Evolutionary conservation across 2,797 vertebrate species (phyloP).

Genomic region (Crocidura indochinensis): DNA sequence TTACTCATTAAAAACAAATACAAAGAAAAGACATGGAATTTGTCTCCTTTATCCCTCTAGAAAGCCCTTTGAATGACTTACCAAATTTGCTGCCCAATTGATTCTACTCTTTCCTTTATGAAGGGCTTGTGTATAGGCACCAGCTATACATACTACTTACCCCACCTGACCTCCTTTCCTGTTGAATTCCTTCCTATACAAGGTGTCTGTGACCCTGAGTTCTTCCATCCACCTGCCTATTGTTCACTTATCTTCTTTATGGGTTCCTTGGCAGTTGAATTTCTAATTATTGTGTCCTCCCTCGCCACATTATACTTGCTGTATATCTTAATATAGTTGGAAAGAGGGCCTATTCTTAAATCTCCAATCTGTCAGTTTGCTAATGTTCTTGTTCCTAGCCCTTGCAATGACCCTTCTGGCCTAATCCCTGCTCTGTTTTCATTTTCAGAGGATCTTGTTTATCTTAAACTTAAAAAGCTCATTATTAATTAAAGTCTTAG

Average conservation of each 20-base stretch:
- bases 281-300: neutral
- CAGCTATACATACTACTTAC: neutral
- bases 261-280: neutral
- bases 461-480: conserved; percentile 10
- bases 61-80: neutral
- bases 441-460: conserved; percentile 10
- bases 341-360: neutral
- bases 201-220: neutral
- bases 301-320: neutral
- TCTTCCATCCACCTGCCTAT: neutral
- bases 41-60: neutral
- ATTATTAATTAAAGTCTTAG: neutral
- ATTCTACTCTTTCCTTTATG: no score
- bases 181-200: neutral
- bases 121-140: neutral
- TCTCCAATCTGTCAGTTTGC: neutral
- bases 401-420: neutral
- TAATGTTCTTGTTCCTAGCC: neutral
- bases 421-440: neutral
- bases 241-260: neutral
- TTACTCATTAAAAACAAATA: no score
- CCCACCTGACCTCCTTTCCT: neutral
- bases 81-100: neutral
- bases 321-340: neutral
- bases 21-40: neutral